Conservation (phyloP, 2,888 invertebrate species). For the Noctua pronuba region DNA sequence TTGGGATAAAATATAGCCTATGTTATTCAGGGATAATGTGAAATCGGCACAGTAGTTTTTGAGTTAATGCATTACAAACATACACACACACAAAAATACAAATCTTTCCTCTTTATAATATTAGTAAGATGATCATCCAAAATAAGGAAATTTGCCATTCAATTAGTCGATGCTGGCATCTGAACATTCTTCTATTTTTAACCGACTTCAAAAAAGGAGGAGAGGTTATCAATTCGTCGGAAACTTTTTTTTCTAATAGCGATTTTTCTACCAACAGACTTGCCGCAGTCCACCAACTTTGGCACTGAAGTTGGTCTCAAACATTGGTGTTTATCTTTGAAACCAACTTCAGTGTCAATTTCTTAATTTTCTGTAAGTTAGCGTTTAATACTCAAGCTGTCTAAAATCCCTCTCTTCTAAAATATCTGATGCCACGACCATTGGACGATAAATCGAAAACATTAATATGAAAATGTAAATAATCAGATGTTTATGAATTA, state of each 20-base stretch:
- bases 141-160: not conserved
- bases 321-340: not conserved
- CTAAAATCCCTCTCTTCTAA: not conserved
- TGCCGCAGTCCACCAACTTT: not conserved
- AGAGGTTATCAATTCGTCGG: too few species aligned
- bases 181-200: not conserved
- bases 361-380: constrained; percentile 13
- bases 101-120: too few species aligned
- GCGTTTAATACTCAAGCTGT: constrained; percentile 1
- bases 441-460: constrained; percentile 7
- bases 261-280: not conserved
- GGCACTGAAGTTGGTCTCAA: not conserved
- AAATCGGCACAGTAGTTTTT: too few species aligned
- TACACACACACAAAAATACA: too few species aligned
- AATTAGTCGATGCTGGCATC: not conserved
- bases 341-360: not conserved
- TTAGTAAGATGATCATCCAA: not conserved
- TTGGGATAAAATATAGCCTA: too few species aligned
- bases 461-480: constrained; percentile 22
- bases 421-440: constrained; percentile 46
- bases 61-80: too few species aligned
- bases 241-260: too few species aligned
- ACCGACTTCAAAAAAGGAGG: too few species aligned
- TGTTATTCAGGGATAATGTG: too few species aligned
- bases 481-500: constrained; percentile 22